Evolutionary conservation across 1,140 invertebrate genomes (phyloP).

Genomic region (Samia ricini): DNA sequence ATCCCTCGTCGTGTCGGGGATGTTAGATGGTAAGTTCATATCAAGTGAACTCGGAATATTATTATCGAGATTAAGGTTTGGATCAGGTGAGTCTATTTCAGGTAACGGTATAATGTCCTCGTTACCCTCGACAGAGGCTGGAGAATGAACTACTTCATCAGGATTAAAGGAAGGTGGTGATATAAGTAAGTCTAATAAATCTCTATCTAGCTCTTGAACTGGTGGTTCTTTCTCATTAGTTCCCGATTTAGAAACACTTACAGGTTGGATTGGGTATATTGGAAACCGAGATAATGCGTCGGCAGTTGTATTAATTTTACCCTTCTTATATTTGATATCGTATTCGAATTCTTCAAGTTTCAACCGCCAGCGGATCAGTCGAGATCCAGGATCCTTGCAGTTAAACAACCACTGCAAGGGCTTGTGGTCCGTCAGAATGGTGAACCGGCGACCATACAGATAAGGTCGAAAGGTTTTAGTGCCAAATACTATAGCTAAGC

Average conservation of each 20-base stretch:
- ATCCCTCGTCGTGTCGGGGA: too few species aligned
- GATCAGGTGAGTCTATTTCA: neutral
- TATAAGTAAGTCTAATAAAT: too few species aligned
- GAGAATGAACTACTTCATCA: neutral
- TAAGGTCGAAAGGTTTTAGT: slow-evolving; percentile 73
- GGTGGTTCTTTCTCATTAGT: neutral
- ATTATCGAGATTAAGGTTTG: too few species aligned
- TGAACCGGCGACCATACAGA: slow-evolving; percentile 69
- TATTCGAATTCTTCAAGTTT: slow-evolving; percentile 51
- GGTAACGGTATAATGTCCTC: neutral
- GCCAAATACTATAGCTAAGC: slow-evolving; percentile 50
- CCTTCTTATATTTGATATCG: slow-evolving; percentile 40
- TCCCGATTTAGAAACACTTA: too few species aligned
- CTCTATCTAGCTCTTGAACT: too few species aligned
- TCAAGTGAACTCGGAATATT: too few species aligned
- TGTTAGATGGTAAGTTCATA: too few species aligned
- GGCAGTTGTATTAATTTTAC: slow-evolving; percentile 35
- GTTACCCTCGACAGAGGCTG: neutral
- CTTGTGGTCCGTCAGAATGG: slow-evolving; percentile 73
- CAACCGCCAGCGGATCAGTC: slow-evolving; percentile 42
- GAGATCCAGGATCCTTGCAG: slow-evolving; percentile 53
- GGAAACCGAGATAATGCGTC: slow-evolving; percentile 39
- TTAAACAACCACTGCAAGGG: slow-evolving; percentile 67
- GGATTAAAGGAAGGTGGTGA: too few species aligned
- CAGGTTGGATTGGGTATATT: slow-evolving; percentile 7